A percentile compares a stretch with the other conserved stretches of the same genome.
phyloP scores from a whole-genome alignment of 2,888 invertebrate genomes.

The Monochamus alternatus region DNA sequence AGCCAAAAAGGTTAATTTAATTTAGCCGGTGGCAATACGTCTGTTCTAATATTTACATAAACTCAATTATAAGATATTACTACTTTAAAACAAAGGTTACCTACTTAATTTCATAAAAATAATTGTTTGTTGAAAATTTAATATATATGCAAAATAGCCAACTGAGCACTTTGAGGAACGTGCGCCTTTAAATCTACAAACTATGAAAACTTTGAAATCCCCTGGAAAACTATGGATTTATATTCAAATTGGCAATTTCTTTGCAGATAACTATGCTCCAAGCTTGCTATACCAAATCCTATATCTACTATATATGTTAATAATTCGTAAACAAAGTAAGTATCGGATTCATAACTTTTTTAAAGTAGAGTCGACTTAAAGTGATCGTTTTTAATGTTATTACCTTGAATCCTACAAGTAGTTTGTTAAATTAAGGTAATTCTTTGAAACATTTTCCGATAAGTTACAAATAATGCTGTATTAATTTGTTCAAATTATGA shows the following conservation, averaged over 20 bases:
- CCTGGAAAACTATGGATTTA: conserved; percentile 49
- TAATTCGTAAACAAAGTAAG: conserved; percentile 15
- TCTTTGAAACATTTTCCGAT: too few relatives aligned
- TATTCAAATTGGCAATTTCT: conserved; percentile 53
- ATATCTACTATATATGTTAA: conserved; percentile 42
- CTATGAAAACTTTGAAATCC: conserved; percentile 49
- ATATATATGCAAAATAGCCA: conserved; percentile 50
- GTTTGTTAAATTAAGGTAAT: too few relatives aligned
- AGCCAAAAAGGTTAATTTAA: neutral
- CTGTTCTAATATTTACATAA: neutral
- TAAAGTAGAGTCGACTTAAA: too few relatives aligned
- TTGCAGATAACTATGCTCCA: conserved; percentile 42
- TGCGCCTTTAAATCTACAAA: conserved; percentile 38
- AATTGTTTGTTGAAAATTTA: conserved; percentile 44
- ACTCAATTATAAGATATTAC: conserved; percentile 1
- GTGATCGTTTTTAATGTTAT: too few relatives aligned
- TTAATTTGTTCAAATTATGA: too few relatives aligned
- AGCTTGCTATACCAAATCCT: conserved; percentile 33
- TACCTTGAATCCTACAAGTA: too few relatives aligned
- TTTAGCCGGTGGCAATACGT: neutral
- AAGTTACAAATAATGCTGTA: too few relatives aligned
- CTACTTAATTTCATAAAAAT: conserved; percentile 33
- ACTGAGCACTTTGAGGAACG: conserved; percentile 33
- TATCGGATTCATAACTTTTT: too few relatives aligned
- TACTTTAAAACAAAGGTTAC: conserved; percentile 25